phyloP scores from a whole-genome alignment of 1,140 invertebrate species.

The Lordiphosa mommai region DNA sequence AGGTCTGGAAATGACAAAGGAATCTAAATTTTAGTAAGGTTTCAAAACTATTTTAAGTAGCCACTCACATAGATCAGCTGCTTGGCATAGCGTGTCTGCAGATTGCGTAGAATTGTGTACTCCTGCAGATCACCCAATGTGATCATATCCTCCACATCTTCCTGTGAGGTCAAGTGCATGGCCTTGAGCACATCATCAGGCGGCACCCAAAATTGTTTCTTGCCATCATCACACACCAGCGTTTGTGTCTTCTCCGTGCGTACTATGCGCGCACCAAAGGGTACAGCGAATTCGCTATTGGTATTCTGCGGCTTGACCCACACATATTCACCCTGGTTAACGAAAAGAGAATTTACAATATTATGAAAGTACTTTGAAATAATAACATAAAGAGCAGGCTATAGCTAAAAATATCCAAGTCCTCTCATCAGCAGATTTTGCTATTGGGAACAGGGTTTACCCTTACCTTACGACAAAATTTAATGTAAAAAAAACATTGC shows the following conservation, averaged over 20 bases:
- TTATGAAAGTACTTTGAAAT: no score
- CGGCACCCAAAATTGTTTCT: conserved; percentile 83
- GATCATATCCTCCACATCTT: conserved; percentile 97
- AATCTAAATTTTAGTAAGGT: no score
- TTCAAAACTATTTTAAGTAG: no score
- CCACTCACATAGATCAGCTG: conserved; percentile 93
- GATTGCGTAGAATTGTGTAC: conserved; percentile 93
- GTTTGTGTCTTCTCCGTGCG: conserved; percentile 89
- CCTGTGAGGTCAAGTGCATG: conserved; percentile 92
- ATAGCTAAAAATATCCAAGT: no score
- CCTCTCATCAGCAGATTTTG: no score
- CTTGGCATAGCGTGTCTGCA: conserved; percentile 93
- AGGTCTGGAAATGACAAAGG: conserved; percentile 88
- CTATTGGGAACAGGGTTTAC: no score
- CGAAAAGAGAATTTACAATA: conserved; percentile 15
- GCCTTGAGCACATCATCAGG: conserved; percentile 85
- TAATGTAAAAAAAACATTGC: no score
- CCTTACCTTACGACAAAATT: no score
- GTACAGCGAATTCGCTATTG: conserved; percentile 89
- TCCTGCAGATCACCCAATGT: conserved; percentile 94
- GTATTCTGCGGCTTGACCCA: conserved; percentile 87
- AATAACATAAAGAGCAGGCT: no score
- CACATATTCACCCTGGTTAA: conserved; percentile 89
- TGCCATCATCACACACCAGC: conserved; percentile 89
- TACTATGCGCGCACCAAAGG: conserved; percentile 90